Base-by-base conservation (phyloP, 2,113 vertebrate species). In the Engraulis encrasicolus region DNA sequence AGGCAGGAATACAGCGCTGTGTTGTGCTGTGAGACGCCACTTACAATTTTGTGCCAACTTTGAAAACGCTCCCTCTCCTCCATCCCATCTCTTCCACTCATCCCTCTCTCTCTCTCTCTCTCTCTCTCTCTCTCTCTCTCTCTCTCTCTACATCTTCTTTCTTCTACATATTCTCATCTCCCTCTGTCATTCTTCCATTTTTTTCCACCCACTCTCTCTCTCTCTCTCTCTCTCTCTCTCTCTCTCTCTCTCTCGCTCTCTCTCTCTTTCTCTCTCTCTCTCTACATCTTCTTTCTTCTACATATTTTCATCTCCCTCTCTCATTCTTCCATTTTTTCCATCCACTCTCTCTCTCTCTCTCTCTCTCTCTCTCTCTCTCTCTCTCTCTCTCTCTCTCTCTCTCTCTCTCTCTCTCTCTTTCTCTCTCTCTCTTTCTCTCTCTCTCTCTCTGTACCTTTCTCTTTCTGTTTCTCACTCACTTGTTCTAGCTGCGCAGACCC, bases 141-240 rank as follows among this genome's bases (percentile, higher is more conserved):
- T 66, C 81, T 78, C 86, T 85, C 80, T 86, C 77, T 83, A 82
- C 82, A 36, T 81, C 37, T 82, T 82, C 81, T 45, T 45, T 9
- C 40, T 9, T 45, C 9, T 45, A 45, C 40, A 3, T 45, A 9
- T 45, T 45, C 4, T 9, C 40, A 45, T 45, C 40, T 45, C 40
- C 40, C 40, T 45, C 40, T 45, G 9, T 71, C 27, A 5, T 20
- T 58, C 52, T 58, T 6, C 7, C 52, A 3, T 20, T 20, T 58
- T 27, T 15, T 2, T 71, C 27, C 52, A 54, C 12, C 3, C 52
- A 9, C 52, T 19, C 52, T 54, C 6, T 18, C 14, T 54, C 19
- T 9, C 19, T 20, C 3, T 20, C 23, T 4, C 61, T 27, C 20
- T 20, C 7, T 85, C 36, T 80, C 40, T 71, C 58, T 17, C 45